Percentiles rank a stretch among this genome's conserved stretches.
phyloP scores from a whole-genome alignment of 1,140 invertebrate species.

The Heliothis subflexa region DNA sequence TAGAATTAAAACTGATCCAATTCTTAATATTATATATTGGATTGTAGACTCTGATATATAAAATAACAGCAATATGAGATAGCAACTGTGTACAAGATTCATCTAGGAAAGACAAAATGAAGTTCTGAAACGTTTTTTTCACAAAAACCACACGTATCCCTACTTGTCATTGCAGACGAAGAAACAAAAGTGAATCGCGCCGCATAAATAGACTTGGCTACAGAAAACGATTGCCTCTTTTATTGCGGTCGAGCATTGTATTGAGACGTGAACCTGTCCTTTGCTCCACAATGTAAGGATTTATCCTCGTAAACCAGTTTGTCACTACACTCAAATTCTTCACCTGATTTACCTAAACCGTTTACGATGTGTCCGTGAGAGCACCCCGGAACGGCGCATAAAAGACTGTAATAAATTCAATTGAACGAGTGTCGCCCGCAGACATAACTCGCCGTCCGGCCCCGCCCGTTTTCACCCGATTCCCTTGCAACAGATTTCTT shows the following conservation, averaged over 20 bases:
- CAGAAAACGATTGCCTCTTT: slow-evolving; percentile 28
- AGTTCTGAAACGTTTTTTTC: neutral
- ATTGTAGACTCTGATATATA: too few species aligned
- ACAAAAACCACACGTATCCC: neutral
- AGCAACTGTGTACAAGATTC: too few species aligned
- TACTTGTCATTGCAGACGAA: neutral
- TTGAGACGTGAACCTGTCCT: slow-evolving; percentile 24
- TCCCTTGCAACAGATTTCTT: slow-evolving; percentile 63
- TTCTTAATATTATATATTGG: too few species aligned
- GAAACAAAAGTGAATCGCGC: slow-evolving; percentile 9
- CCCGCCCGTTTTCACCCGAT: slow-evolving; percentile 45
- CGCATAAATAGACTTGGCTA: neutral
- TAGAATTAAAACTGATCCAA: too few species aligned
- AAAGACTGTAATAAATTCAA: slow-evolving; percentile 68
- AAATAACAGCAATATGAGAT: too few species aligned
- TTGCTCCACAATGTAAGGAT: slow-evolving; percentile 9
- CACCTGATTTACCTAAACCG: slow-evolving; percentile 50
- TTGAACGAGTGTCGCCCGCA: slow-evolving; percentile 64
- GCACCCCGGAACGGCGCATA: slow-evolving; percentile 40
- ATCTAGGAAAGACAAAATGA: too few species aligned
- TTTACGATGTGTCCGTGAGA: slow-evolving; percentile 47
- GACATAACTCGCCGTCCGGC: slow-evolving; percentile 55
- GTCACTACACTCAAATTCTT: slow-evolving; percentile 26
- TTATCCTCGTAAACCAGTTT: slow-evolving; percentile 17
- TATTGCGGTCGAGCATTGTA: slow-evolving; percentile 32